Evolutionary conservation across 2,888 invertebrate species (phyloP), one percentile per base, ranked within the genome.

Genomic region (Rhamphomyia laevipes): DNA sequence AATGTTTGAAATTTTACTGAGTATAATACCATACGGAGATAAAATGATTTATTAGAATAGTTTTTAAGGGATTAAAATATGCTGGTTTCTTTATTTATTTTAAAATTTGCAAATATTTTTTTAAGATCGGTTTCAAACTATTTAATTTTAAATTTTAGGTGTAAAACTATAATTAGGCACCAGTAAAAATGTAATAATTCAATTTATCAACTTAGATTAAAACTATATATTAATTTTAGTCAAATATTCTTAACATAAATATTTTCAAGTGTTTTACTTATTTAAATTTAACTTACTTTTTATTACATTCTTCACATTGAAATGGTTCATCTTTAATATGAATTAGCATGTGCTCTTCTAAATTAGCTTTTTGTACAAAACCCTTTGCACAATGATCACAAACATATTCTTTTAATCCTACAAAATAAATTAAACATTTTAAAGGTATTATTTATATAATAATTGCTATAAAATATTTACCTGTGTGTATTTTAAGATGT

Each of bases 351-450:
- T 79, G 79, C 1, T 75, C 65, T 42, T 72, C 65, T 53, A 77
- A 61, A 57, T 77, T 75, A 31, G 65, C 63, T 46, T 70, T 72
- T 11, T 73, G 68, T 12, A 59, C 59, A 60, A 78, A 79, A 2
- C 61, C 65, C 49, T 73, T 73, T 0, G 70, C 71, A 55, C 80
- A 78, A 3, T 63, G 57, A 15, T 63, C 58, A 56, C 78, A 79
- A 1, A 61, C 60, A 57, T 70, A 74, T 16, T 58, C 59, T 38
- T 59, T 58, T 2, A 52, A 30, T 47, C 59, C 63, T 61, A 40
- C 18, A 15, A 45, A 35, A 31, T 12, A 15, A n/a, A 37, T 15
- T 27, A 12, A n/a, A 21, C 21, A 4, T 21, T 21, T 21, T 21
- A 21, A 21, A 21, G 3, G 4, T 21, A 4, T 21, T 21, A 21